These are phyloP conservation scores for Notarius lentiginosus DNA, from an alignment of 2,113 vertebrate species.

Conservation along the genomic window DNA sequence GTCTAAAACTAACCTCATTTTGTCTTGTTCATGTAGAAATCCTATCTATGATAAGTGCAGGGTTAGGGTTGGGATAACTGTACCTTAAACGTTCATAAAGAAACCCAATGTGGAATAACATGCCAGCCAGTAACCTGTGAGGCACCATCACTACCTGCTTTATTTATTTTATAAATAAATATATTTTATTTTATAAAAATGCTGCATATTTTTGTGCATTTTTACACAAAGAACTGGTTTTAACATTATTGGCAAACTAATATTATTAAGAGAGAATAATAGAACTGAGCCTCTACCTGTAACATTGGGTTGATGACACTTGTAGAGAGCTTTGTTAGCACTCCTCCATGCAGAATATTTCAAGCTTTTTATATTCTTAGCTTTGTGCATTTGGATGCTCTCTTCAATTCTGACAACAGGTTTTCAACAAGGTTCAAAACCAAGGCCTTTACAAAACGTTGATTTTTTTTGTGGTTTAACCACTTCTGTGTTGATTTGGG, in stretches of 20 bases:
- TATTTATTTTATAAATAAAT: no score
- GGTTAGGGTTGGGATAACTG: not conserved
- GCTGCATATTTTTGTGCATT: not conserved
- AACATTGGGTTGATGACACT: not conserved
- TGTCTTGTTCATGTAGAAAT: not conserved
- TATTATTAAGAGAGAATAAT: not conserved
- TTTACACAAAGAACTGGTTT: not conserved
- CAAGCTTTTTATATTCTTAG: constrained; percentile 11
- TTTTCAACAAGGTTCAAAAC: not conserved
- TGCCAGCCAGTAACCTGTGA: not conserved
- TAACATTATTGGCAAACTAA: not conserved
- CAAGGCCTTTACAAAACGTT: no score
- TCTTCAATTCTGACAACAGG: not conserved
- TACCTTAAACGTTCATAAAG: not conserved
- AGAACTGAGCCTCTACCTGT: not conserved
- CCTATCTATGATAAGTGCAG: constrained; percentile 18
- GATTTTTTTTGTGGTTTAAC: not conserved
- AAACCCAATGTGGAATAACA: not conserved
- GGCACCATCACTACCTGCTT: not conserved
- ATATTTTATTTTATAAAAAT: no score
- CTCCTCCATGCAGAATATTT: not conserved
- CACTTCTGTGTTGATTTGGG: not conserved
- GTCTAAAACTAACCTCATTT: not conserved
- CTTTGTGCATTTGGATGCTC: no score
- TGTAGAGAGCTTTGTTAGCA: not conserved